Evolutionary conservation across 2,797 vertebrate species (phyloP).

Genomic region (Diglossa cyanea): DNA sequence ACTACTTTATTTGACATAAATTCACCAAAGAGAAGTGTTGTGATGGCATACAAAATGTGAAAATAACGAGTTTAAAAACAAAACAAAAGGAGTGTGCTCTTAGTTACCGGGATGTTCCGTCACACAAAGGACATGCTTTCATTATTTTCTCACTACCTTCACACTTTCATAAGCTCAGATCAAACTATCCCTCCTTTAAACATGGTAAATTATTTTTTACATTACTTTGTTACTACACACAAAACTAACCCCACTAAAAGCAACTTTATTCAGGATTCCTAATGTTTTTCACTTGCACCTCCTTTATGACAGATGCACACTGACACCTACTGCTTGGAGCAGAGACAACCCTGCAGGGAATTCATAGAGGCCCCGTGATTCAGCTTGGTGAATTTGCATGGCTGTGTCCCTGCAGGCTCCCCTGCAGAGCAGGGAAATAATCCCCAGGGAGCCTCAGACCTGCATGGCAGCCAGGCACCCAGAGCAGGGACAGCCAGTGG

Average conservation of each 20-base stretch:
- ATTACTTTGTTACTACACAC: neutral
- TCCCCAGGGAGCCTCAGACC: neutral
- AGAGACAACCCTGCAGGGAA: neutral
- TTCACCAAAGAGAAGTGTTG: neutral
- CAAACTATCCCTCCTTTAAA: neutral
- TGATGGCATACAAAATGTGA: neutral
- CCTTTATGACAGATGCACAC: slow-evolving; percentile 9
- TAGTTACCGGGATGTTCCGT: neutral
- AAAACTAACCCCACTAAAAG: neutral
- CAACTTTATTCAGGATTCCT: neutral
- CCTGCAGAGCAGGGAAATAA: neutral
- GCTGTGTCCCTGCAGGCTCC: neutral
- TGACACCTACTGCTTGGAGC: slow-evolving; percentile 59
- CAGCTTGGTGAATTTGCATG: neutral
- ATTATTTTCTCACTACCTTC: neutral
- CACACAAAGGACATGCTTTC: neutral
- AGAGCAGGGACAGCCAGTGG: neutral
- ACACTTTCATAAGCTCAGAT: neutral
- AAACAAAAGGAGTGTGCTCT: neutral
- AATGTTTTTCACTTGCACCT: neutral
- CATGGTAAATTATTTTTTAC: neutral
- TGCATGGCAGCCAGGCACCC: rapidly evolving
- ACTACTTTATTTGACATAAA: neutral
- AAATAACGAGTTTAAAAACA: neutral
- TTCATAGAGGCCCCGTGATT: rapidly evolving